Conservation (phyloP, 2,113 vertebrate genomes). For the Peromyscus polionotus region DNA sequence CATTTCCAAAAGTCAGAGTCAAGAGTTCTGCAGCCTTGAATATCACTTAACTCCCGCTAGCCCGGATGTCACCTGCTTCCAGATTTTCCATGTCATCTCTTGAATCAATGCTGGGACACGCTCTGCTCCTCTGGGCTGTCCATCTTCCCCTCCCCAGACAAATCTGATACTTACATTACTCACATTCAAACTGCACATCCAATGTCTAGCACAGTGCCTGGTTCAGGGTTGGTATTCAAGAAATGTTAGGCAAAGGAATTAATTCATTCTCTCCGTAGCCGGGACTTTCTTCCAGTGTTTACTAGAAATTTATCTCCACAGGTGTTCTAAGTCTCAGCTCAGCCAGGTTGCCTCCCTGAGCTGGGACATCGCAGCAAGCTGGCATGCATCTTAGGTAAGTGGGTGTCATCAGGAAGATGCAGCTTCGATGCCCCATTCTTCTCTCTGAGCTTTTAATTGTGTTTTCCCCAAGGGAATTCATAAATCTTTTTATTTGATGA, state of each 20-base stretch:
- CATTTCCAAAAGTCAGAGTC: background rate
- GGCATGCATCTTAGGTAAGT: background rate
- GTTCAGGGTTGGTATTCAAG: background rate
- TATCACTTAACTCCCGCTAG: background rate
- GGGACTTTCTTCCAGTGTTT: background rate
- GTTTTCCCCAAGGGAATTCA: slow-evolving; percentile 14
- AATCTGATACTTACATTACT: background rate
- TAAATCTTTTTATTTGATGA: slow-evolving; percentile 27
- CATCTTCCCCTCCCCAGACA: background rate
- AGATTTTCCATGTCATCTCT: background rate
- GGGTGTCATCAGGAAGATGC: background rate
- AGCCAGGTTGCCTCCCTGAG: background rate
- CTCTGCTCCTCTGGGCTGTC: background rate
- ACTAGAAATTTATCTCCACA: background rate
- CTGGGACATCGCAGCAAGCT: background rate
- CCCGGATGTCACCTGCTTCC: background rate
- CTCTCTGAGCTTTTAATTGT: background rate
- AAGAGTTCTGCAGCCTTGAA: background rate
- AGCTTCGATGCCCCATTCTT: background rate
- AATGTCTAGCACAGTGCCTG: background rate
- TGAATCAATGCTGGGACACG: background rate
- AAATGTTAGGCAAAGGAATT: slow-evolving; percentile 18
- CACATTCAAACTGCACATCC: background rate
- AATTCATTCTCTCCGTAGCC: background rate
- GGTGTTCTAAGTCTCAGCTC: background rate